A percentile compares a stretch with the other conserved stretches of the same genome.
phyloP scores from a whole-genome alignment of 2,797 vertebrate genomes.

The Pogoniulus pusillus region DNA sequence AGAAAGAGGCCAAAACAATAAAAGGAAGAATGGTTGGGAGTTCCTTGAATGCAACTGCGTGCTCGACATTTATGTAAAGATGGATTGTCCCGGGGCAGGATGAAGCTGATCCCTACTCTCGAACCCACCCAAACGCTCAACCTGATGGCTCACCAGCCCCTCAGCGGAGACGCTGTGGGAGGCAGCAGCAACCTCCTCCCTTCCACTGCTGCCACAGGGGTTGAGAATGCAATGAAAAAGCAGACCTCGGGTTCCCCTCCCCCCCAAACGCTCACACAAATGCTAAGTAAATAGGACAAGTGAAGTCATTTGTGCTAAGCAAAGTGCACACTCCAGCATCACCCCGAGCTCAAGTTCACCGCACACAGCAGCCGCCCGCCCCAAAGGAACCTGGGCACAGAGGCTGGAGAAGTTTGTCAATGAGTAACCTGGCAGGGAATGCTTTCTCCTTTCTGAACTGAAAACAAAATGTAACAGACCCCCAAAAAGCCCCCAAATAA shows the following conservation, averaged over 20 bases:
- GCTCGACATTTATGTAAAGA: background rate
- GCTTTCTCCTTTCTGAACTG: background rate
- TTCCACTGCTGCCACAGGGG: background rate
- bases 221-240: background rate
- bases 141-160: accelerated
- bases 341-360: background rate
- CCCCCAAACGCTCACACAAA: background rate
- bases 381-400: background rate
- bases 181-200: background rate
- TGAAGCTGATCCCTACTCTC: background rate
- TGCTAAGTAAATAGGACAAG: background rate
- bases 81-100: background rate
- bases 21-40: background rate
- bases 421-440: background rate
- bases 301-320: background rate
- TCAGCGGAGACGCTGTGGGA: background rate
- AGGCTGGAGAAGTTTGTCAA: background rate
- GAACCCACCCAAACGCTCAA: background rate
- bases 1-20: background rate
- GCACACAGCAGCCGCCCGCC: background rate
- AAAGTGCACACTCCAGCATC: background rate
- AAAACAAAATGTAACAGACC: background rate
- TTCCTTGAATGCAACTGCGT: background rate
- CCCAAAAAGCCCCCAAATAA: too few relatives aligned
- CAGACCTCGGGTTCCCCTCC: background rate